These are phyloP conservation scores for Aethes cnicana DNA, from an alignment of 2,888 invertebrate genomes.

Conservation along the genomic window DNA sequence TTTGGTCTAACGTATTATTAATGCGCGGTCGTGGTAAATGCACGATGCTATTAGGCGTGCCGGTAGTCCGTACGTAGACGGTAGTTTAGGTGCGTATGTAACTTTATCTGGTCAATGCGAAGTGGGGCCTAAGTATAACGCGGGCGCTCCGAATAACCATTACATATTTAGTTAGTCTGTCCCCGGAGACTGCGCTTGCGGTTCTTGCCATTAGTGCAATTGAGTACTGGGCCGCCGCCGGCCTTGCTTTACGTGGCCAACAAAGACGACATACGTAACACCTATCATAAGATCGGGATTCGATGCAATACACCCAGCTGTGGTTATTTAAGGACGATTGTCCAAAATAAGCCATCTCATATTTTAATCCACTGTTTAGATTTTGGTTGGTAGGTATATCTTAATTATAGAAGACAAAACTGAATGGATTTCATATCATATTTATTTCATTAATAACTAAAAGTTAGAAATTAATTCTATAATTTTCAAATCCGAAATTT, in stretches of 20 bases:
- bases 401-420: no score
- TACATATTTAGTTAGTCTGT: slow-evolving; percentile 74
- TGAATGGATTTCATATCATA: no score
- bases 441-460: background rate
- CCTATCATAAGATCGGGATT: no score
- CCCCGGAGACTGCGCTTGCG: slow-evolving; percentile 70
- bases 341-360: no score
- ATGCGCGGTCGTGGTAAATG: slow-evolving; percentile 15
- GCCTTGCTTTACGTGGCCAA: slow-evolving; percentile 36
- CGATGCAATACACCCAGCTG: no score
- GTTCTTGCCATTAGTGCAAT: slow-evolving; percentile 76
- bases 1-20: slow-evolving; percentile 1
- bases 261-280: slow-evolving; percentile 15
- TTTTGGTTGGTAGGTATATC: no score
- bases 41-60: slow-evolving; percentile 18
- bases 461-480: no score
- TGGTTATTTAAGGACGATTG: no score
- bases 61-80: slow-evolving; percentile 4
- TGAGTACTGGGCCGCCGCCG: slow-evolving; percentile 54
- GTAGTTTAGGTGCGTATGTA: slow-evolving; percentile 40
- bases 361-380: no score
- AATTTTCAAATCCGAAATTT: no score
- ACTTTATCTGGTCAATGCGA: slow-evolving; percentile 59
- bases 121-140: slow-evolving; percentile 57
- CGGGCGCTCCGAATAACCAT: slow-evolving; percentile 65